Evolutionary conservation across 35 echinoderm and acorn worm genomes (phyloP), one percentile per base, ranked within the genome.

Genomic region (Strongylocentrotus purpuratus): DNA sequence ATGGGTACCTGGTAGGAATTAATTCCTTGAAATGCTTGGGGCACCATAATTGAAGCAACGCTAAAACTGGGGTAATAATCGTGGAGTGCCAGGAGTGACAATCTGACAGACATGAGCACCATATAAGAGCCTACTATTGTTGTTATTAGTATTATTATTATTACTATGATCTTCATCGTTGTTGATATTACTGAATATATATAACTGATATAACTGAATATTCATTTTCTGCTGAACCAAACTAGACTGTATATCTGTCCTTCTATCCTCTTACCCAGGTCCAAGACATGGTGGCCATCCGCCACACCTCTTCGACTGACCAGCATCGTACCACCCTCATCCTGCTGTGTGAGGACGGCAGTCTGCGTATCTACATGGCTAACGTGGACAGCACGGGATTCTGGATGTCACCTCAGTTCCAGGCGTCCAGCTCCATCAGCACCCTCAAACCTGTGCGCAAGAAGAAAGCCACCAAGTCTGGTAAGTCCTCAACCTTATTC

Each of bases 221-320:
- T 50, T 13, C 6, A 50, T 50, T 50, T 13, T 50, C 8, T 13
- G 7, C 48, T 50, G 0, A 50, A 8, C 48, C 6, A 0, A 52
- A 52, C 17, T 15, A 0, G 61, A 70, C 61, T 70, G 0, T 70
- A 70, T 70, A 17, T 70, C 17, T 88, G 31, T 41, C 31, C 87
- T 17, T 88, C 32, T 35, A 15, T 86, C 11, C 32, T n/a, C 11
- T 33, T 33, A 86, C 25, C 25, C 22, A 98, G 97, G 95, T 99
- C 33, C 98, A 99, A 95, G 98, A 99, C 94, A 99, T 99, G 98
- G 98, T 99, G 0, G 98, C 98, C 61, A 97, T 99, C 97, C 96
- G 98, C 31, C 98, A 99, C 91, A 95, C 98, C 4, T 97, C 98
- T 2, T 98, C 97, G 20, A 98, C 98, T 47, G 98, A 99, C 95